Base-by-base conservation (phyloP, 2,113 vertebrate species). In the Phylloscopus whistleri region DNA sequence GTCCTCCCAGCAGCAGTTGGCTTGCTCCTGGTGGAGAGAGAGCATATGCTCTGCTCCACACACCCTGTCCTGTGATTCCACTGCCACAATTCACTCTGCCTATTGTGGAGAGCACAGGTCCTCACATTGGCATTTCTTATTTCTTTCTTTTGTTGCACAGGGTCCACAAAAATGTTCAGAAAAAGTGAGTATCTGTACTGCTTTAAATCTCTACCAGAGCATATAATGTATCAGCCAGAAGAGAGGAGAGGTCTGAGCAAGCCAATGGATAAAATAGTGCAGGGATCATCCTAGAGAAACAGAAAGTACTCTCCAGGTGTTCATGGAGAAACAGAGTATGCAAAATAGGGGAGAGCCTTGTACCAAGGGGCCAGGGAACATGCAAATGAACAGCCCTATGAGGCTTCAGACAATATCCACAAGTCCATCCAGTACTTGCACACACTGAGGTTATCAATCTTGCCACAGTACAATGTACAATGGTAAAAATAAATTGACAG, bases 41-140 rank as follows among this genome's bases (percentile, higher is more conserved):
- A 95, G 66, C 90, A 94, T 94, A 86, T 97, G 95, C 49, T 96
- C 56, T 55, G n/a, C 85, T 96, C 90, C 56, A 84, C 72, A 78
- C 79, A 49, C 81, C 60, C 69, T 41, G 18, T 24, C 84, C 76
- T 68, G 39, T 78, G 72, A 88, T 84, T 95, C 88, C 82, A 56
- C 76, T 93, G 63, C 48, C 90, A 85, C 68, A 78, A 4, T 81
- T 84, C 81, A 43, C 53, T 72, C 92, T 67, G 41, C 37, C 56
- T 89, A 8, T 16, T 44, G 10, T 44, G 72, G 75, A 0, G 0
- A 80, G 33, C 16, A 30, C 17, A 43, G 69, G 26, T 64, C 31
- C 31, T 59, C n/a, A 41, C 56, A 86, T 0, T 35, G 22, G 31
- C 10, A 27, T 52, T 88, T 35, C 84, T 80, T 64, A 67, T 22